These are phyloP conservation scores for Drosophila lacertosa DNA, from an alignment of 1,140 invertebrate species.

Conservation along the genomic window DNA sequence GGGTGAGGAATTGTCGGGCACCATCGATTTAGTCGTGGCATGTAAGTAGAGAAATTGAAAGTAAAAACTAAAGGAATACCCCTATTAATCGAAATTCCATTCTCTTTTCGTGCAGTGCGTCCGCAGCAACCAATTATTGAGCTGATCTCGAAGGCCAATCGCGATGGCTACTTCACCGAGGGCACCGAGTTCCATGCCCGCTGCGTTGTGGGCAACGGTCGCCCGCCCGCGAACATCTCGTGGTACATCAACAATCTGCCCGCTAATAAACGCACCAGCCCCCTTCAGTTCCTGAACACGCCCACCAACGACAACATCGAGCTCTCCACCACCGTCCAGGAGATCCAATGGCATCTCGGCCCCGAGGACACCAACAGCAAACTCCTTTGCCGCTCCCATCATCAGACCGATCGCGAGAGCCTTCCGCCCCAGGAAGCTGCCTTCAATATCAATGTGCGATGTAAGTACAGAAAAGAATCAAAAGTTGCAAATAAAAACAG, in stretches of 20 bases:
- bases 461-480: constrained; percentile 50
- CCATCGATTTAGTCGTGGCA: constrained; percentile 88
- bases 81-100: too few relatives aligned
- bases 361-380: constrained; percentile 88
- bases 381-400: constrained; percentile 87
- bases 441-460: constrained; percentile 68
- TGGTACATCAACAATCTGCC: constrained; percentile 88
- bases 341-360: constrained; percentile 86
- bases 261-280: constrained; percentile 85
- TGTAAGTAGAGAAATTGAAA: constrained; percentile 87
- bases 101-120: constrained; percentile 84
- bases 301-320: constrained; percentile 81
- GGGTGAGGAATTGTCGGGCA: constrained; percentile 85
- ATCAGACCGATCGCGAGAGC: constrained; percentile 84
- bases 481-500: too few relatives aligned
- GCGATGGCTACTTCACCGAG: constrained; percentile 85
- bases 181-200: constrained; percentile 87
- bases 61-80: too few relatives aligned
- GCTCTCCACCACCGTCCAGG: constrained; percentile 87
- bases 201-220: constrained; percentile 88
- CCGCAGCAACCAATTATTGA: constrained; percentile 86
- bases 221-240: constrained; percentile 89
- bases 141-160: constrained; percentile 84
- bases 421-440: constrained; percentile 71
- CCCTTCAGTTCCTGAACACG: constrained; percentile 84